Percentiles rank a stretch among this genome's conserved stretches.
These are phyloP conservation scores for Pharmacophagus antenor DNA, from an alignment of 2,888 invertebrate species.

Conservation along the genomic window DNA sequence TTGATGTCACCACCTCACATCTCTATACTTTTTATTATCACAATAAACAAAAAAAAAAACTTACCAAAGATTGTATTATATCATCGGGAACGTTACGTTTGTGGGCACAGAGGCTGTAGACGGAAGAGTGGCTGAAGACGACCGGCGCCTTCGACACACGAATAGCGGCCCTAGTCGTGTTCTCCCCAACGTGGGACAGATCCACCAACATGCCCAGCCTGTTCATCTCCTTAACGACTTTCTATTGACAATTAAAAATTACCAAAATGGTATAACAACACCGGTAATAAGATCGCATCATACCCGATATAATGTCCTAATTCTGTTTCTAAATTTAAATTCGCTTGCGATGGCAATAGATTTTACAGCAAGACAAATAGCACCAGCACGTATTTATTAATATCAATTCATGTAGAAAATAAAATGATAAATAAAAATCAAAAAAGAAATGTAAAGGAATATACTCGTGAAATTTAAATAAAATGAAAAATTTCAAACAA, in stretches of 20 bases:
- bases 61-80: constrained; percentile 79
- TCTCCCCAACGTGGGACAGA: constrained; percentile 85
- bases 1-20: too few species aligned
- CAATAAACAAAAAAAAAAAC: constrained; percentile 32
- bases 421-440: too few species aligned
- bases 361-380: not conserved
- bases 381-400: too few species aligned
- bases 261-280: not conserved
- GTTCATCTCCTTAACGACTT: constrained; percentile 89
- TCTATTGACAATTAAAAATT: constrained; percentile 62
- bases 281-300: not conserved
- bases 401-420: too few species aligned
- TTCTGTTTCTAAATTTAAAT: not conserved
- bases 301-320: not conserved
- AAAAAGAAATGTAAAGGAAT: too few species aligned
- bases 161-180: constrained; percentile 85
- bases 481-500: too few species aligned
- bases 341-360: not conserved
- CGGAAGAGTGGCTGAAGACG: constrained; percentile 88
- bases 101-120: constrained; percentile 85
- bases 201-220: constrained; percentile 89
- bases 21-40: too few species aligned
- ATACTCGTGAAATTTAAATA: too few species aligned
- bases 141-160: constrained; percentile 85
- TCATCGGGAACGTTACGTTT: constrained; percentile 87